phyloP scores from a whole-genome alignment of 2,888 invertebrate genomes.

The Drosophila gaucha region DNA sequence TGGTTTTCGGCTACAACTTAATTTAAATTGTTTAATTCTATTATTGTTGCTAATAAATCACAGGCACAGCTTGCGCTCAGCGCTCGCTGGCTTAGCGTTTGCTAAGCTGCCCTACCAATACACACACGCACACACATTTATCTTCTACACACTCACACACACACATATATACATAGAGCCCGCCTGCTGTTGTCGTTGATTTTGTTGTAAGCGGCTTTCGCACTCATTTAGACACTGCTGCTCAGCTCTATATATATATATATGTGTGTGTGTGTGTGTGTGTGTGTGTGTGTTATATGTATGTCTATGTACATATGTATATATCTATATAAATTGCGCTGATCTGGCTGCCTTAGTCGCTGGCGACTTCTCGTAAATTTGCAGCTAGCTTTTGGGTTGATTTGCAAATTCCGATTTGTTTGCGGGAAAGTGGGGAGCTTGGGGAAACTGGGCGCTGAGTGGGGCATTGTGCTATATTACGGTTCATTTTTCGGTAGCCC shows the following conservation, averaged over 20 bases:
- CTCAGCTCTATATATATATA: background rate
- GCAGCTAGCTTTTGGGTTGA: slow-evolving; percentile 63
- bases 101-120: slow-evolving; percentile 62
- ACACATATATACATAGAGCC: slow-evolving; percentile 2
- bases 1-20: slow-evolving; percentile 82
- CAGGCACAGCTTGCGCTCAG: slow-evolving; percentile 76
- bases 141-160: slow-evolving; percentile 49
- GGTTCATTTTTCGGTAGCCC: slow-evolving; percentile 15
- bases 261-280: too few relatives aligned
- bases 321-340: slow-evolving; percentile 71
- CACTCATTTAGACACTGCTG: slow-evolving; percentile 48
- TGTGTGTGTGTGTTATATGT: too few relatives aligned
- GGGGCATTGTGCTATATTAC: slow-evolving; percentile 22
- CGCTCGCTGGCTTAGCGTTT: slow-evolving; percentile 76
- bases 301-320: slow-evolving; percentile 6
- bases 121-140: slow-evolving; percentile 63
- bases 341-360: slow-evolving; percentile 59
- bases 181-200: slow-evolving; percentile 57
- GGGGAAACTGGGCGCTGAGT: slow-evolving; percentile 2
- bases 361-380: slow-evolving; percentile 65
- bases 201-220: slow-evolving; percentile 71
- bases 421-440: too few relatives aligned
- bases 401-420: slow-evolving; percentile 53
- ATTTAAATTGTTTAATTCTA: slow-evolving; percentile 84
- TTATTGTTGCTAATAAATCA: slow-evolving; percentile 83